Evolutionary conservation across 2,113 vertebrate genomes (phyloP), one percentile per base, ranked within the genome.

Genomic region (Psittacara wagleri): DNA sequence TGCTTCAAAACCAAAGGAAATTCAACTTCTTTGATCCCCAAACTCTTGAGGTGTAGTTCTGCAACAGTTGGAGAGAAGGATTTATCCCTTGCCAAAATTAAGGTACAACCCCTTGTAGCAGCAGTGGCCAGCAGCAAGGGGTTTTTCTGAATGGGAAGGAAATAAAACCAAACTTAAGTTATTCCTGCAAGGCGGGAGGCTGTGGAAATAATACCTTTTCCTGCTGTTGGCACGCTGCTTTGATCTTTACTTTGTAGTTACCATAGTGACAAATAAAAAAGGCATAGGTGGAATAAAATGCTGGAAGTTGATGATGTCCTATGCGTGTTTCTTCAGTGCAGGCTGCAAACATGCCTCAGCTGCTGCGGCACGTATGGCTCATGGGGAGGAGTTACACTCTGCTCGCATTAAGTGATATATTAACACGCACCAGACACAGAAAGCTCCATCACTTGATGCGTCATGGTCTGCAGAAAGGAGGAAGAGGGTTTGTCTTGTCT

Each of bases 201-300:
- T 25, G 13, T 5, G 14, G 20, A 13, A 59, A 82, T n/a, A 88
- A 80, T 75, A 59, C 91, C 86, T 88, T 93, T 75, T 73, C 54
- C 85, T 61, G 82, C 78, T 76, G 48, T 41, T 94, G 51, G 74
- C 85, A 81, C 1, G 2, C 46, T 37, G 83, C 91, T 96, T 95
- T 96, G 94, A 96, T 96, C 91, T 92, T 94, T 90, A 90, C 86
- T 95, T 94, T 92, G 94, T 96, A 87, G 94, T 95, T 95, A 83
- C 94, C 88, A 92, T 95, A 91, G 91, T 77, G 88, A 95, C 82
- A 92, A 90, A 86, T 72, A 77, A 90, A 96, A 88, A 69, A 93
- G 54, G 63, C 88, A 94, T 61, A 92, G 78, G 86, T 94, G 69
- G 88, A 94, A 96, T 90, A 94, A 90, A 87, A 90, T 84, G 69